A percentile compares a stretch with the other conserved stretches of the same genome.
Conservation (phyloP, 2,888 invertebrate genomes). For the Drosophila suboccidentalis region DNA sequence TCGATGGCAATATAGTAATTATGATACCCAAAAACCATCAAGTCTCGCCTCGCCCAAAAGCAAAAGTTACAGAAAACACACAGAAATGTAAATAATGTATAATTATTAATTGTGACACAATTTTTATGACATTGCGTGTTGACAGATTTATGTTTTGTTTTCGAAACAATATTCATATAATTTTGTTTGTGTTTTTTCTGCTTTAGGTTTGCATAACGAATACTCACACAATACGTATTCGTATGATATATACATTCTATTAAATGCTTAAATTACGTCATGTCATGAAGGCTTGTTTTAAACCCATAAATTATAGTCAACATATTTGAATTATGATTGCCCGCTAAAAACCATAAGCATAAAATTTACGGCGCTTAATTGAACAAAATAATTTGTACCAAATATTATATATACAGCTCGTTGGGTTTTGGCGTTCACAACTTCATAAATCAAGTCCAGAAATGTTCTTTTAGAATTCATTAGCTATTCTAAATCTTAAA, state of each 20-base stretch:
- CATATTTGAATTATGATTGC: slow-evolving; percentile 54
- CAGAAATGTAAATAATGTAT: slow-evolving; percentile 29
- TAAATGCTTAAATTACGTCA: slow-evolving; percentile 66
- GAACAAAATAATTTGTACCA: slow-evolving; percentile 35
- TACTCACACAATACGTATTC: slow-evolving; percentile 19
- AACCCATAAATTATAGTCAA: slow-evolving; percentile 59
- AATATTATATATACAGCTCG: slow-evolving; percentile 16
- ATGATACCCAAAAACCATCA: slow-evolving; percentile 5
- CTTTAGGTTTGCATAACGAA: slow-evolving; percentile 32
- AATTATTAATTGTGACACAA: slow-evolving; percentile 72
- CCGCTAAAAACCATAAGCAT: slow-evolving; percentile 38
- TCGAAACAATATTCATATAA: slow-evolving; percentile 53
- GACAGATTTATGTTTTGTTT: slow-evolving; percentile 73
- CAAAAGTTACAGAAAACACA: slow-evolving; percentile 13
- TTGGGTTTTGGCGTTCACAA: neutral
- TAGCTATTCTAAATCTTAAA: too few species aligned
- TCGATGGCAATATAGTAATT: slow-evolving; percentile 18
- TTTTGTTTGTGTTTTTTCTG: slow-evolving; percentile 27
- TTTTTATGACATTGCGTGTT: slow-evolving; percentile 67
- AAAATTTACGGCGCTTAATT: slow-evolving; percentile 33
- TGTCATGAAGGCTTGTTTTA: slow-evolving; percentile 46
- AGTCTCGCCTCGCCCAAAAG: slow-evolving; percentile 16
- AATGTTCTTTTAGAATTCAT: neutral
- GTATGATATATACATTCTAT: slow-evolving; percentile 45
- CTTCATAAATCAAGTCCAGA: slow-evolving; percentile 2